Percentiles rank a stretch among this genome's conserved stretches.
phyloP scores from a whole-genome alignment of 1,140 invertebrate species.

The Drosophila repletoides region DNA sequence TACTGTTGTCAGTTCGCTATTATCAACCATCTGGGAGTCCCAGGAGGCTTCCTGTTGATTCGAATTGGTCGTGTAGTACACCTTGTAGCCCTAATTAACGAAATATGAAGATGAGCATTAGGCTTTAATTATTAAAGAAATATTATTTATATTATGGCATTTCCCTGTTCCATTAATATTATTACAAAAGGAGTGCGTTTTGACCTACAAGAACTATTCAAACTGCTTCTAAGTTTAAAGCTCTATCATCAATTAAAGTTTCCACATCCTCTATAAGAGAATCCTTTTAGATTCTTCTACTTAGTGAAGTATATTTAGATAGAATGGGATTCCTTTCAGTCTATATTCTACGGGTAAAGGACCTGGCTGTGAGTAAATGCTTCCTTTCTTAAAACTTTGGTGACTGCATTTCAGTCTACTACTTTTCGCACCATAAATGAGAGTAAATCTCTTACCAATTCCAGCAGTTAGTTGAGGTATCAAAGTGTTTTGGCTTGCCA shows the following conservation, averaged over 20 bases:
- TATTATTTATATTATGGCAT: not conserved
- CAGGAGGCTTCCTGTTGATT: conserved; percentile 93
- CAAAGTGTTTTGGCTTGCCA: conserved; percentile 8
- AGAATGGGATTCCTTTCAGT: no score
- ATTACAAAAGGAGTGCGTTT: no score
- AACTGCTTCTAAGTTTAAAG: no score
- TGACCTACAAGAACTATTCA: no score
- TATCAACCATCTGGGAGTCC: conserved; percentile 96
- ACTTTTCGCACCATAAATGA: conserved; percentile 1
- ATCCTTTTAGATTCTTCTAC: no score
- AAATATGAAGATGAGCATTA: not conserved
- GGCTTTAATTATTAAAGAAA: no score
- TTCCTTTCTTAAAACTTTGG: not conserved
- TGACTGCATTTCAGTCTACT: not conserved
- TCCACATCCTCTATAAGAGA: no score
- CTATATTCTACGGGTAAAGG: no score
- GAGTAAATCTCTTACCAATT: not conserved
- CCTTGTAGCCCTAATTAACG: conserved; percentile 94
- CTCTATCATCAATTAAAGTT: no score
- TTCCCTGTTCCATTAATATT: no score
- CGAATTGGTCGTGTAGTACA: conserved; percentile 96
- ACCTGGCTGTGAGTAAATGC: no score
- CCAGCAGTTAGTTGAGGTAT: not conserved
- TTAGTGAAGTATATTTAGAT: no score
- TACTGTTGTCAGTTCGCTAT: conserved; percentile 96